Evolutionary conservation across 2,888 invertebrate species (phyloP).

Genomic region (Hirtodrosophila alboralis): DNA sequence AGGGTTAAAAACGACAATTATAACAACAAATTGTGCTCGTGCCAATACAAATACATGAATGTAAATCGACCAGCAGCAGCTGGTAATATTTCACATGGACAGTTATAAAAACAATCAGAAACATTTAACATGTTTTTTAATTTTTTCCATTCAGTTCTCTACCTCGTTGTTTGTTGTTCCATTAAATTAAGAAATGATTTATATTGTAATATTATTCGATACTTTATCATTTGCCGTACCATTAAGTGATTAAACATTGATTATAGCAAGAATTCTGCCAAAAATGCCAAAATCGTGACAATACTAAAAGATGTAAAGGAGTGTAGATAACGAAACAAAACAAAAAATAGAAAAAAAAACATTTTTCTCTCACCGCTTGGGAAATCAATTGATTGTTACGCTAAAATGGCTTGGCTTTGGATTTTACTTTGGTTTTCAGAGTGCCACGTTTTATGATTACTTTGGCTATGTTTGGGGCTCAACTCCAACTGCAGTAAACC

Average conservation of each 20-base stretch:
- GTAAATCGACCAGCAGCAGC: constrained; percentile 13
- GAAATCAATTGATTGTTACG: constrained; percentile 79
- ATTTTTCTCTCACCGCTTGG: constrained; percentile 59
- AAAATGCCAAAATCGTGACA: constrained; percentile 17
- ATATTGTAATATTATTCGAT: constrained; percentile 44
- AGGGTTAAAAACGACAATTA: constrained; percentile 12
- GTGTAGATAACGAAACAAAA: constrained; percentile 1
- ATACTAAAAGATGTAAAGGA: constrained; percentile 12
- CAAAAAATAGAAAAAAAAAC: constrained; percentile 17
- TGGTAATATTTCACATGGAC: constrained; percentile 9
- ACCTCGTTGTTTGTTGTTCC: not conserved
- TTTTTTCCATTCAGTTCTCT: not conserved
- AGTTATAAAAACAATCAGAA: constrained; percentile 8
- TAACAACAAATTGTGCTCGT: constrained; percentile 8
- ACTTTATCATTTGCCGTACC: constrained; percentile 21
- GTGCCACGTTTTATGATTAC: constrained; percentile 45
- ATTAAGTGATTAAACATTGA: constrained; percentile 50
- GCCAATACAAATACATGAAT: constrained; percentile 4
- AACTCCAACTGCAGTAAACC: constrained; percentile 7
- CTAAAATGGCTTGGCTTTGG: constrained; percentile 66
- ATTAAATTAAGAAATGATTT: constrained; percentile 58
- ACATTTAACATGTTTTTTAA: constrained; percentile 8
- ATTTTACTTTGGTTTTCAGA: constrained; percentile 20
- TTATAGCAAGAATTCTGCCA: constrained; percentile 18
- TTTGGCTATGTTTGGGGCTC: constrained; percentile 32